Evolutionary conservation across 2,888 invertebrate genomes (phyloP).

Genomic region (Busseola fusca): DNA sequence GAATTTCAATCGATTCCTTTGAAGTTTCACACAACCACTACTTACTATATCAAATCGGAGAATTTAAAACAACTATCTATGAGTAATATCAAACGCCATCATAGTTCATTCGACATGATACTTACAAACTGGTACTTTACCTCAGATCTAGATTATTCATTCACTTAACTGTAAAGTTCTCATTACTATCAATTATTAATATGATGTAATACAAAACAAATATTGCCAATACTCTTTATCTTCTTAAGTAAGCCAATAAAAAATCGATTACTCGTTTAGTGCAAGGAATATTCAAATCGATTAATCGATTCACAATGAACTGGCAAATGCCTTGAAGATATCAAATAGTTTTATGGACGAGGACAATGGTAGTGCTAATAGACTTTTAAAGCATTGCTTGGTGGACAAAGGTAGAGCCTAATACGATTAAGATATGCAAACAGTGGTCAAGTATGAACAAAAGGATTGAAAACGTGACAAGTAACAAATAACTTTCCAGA

Average conservation of each 20-base stretch:
- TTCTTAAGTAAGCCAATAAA: constrained; percentile 47
- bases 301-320: constrained; percentile 41
- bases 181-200: constrained; percentile 53
- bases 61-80: constrained; percentile 23
- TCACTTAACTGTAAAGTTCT: constrained; percentile 34
- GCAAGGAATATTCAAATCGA: constrained; percentile 56
- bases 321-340: constrained; percentile 41
- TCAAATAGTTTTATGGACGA: constrained; percentile 31
- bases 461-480: constrained; percentile 25
- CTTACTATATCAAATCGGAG: neutral
- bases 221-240: constrained; percentile 59
- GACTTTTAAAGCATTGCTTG: constrained; percentile 21
- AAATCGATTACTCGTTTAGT: constrained; percentile 53
- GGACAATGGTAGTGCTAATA: constrained; percentile 31
- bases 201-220: constrained; percentile 69
- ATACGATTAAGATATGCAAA: constrained; percentile 18
- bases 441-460: constrained; percentile 30
- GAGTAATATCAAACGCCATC: constrained; percentile 21
- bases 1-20: constrained; percentile 24
- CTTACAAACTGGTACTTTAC: constrained; percentile 39
- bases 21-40: constrained; percentile 10
- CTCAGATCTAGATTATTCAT: constrained; percentile 42
- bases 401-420: constrained; percentile 21
- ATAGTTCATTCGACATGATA: constrained; percentile 28
- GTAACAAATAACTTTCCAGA: constrained; percentile 10